phyloP scores from a whole-genome alignment of 2,888 invertebrate genomes.

The Blastobasis lacticolella region DNA sequence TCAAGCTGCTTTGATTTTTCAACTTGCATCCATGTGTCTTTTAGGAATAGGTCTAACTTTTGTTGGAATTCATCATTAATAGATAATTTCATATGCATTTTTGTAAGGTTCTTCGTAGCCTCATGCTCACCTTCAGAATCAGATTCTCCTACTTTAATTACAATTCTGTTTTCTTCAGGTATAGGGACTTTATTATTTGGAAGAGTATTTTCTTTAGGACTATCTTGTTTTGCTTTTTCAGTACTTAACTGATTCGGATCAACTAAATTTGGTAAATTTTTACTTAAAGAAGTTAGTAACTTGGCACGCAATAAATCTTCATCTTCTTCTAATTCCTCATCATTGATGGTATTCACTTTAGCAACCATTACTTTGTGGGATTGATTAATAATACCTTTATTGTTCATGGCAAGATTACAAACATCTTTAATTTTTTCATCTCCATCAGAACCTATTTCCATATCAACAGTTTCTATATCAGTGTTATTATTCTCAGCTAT shows the following conservation, averaged over 20 bases:
- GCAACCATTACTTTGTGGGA: constrained; percentile 4
- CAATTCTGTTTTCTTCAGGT: constrained; percentile 54
- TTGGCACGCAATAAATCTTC: constrained; percentile 75
- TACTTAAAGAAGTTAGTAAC: constrained; percentile 73
- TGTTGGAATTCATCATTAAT: constrained; percentile 61
- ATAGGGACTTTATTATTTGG: constrained; percentile 12
- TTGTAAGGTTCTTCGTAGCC: constrained; percentile 65
- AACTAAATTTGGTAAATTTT: constrained; percentile 65
- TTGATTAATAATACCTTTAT: constrained; percentile 7
- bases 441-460: constrained; percentile 65
- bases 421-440: constrained; percentile 50
- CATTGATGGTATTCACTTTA: constrained; percentile 16
- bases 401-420: constrained; percentile 15
- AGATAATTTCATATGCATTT: constrained; percentile 64
- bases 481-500: constrained; percentile 47
- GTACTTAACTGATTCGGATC: constrained; percentile 32
- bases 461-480: constrained; percentile 67
- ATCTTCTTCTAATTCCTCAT: constrained; percentile 72
- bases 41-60: constrained; percentile 58
- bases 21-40: constrained; percentile 57
- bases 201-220: constrained; percentile 14
- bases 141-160: constrained; percentile 58
- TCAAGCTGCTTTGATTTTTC: constrained; percentile 38
- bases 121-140: constrained; percentile 70
- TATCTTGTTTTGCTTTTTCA: constrained; percentile 10